Base-by-base conservation (phyloP, 2,113 vertebrate species). In the Labeo catla region DNA sequence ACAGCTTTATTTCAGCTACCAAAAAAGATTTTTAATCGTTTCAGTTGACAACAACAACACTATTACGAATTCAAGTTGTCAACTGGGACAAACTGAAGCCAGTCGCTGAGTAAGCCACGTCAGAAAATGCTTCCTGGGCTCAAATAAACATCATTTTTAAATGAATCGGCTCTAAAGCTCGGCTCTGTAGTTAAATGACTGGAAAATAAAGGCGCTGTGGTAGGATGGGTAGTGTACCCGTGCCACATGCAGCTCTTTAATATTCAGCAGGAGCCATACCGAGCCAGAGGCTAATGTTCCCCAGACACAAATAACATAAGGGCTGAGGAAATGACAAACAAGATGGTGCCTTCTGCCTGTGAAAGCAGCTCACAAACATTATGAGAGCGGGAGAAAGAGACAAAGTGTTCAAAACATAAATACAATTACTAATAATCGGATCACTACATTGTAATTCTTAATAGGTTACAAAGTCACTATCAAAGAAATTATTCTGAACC, bases 231-330 rank as follows among this genome's bases (percentile, higher is more conserved):
- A 59, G 21, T 16, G 57, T 39, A 63, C 34, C 4, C 19, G 12
- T 39, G 8, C 21, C 78, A 65, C 78, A 81, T 47, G 43, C n/a
- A 63, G 78, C 21, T 81, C 59, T 81, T 65, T 65, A 65, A 65
- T 81, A 81, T 81, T 81, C 78, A 65, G 59, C 78, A 81, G 59
- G 61, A 81, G 77, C 54, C 6, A 3, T 45, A 8, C 36, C 13
- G 10, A 61, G 78, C 78, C 78, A 81, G 59, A 81, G 57, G 78
- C 57, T 47, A 65, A 65, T 47, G 78, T 81, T 81, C n/a, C 36
- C 77, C 77, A 79, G 52, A 79, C 54, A 43, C 28, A 79, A 61
- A 79, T n/a, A 79, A 79, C 52, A 79, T 13, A 43, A 65, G 59
- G 43, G 59, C 47, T 81, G 11, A 47, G 59, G 59, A 65, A 47